A percentile compares a stretch with the other conserved stretches of the same genome.
Conservation (phyloP, 1,140 invertebrate species). For the Drosophila suzukii region DNA sequence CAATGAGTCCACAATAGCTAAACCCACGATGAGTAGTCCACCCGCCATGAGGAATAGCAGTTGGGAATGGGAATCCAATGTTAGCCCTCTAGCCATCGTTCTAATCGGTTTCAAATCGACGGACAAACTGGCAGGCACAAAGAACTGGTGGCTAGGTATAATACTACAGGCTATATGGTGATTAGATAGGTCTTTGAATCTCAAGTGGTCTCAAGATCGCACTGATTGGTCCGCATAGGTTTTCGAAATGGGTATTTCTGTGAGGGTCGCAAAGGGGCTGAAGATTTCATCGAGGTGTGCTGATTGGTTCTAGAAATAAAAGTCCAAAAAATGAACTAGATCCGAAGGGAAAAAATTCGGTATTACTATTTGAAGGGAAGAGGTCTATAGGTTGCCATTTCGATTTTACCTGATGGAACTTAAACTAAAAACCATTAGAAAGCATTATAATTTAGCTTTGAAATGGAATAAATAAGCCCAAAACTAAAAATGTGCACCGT, state of each 20-base stretch:
- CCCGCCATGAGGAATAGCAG: background rate
- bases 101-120: background rate
- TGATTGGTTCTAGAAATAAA: background rate
- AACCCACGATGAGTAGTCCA: constrained; percentile 1
- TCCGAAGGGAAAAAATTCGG: background rate
- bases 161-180: constrained; percentile 3
- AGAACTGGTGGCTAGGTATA: constrained; percentile 1
- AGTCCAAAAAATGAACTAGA: background rate
- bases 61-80: background rate
- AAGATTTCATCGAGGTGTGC: constrained; percentile 8
- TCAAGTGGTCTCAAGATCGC: constrained; percentile 29
- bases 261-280: background rate
- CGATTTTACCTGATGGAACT: too few species aligned
- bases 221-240: constrained; percentile 17
- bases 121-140: constrained; percentile 13
- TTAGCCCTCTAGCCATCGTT: constrained; percentile 16
- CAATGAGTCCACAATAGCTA: constrained; percentile 3
- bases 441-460: too few species aligned
- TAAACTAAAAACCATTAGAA: too few species aligned
- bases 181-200: constrained; percentile 31
- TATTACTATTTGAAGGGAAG: too few species aligned
- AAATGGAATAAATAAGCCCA: too few species aligned
- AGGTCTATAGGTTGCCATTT: too few species aligned
- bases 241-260: background rate
- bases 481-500: too few species aligned